Evolutionary conservation across 2,113 vertebrate species (phyloP), one percentile per base, ranked within the genome.

Genomic region (Heteronetta atricapilla): DNA sequence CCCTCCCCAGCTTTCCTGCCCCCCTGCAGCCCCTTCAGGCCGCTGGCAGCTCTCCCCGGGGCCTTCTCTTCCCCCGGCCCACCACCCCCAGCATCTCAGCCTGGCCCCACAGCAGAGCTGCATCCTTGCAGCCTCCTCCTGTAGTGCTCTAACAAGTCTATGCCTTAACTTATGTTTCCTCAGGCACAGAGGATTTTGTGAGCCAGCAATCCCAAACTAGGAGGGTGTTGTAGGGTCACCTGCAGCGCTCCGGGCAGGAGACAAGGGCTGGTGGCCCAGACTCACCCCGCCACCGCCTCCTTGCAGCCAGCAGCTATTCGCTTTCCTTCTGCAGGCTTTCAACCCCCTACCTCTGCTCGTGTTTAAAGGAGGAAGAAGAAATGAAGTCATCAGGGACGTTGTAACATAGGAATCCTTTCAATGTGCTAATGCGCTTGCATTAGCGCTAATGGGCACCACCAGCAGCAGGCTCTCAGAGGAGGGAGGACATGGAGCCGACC

Each of bases 361-460:
- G 25, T 55, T 72, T 15, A 26, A 56, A 62, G 69, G 38, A 60
- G 60, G 64, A 82, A 31, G 90, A 55, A 63, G 88, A 21, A 81
- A 50, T 10, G 60, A 52, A 89, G 60, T n/a, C 80, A 50, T 23
- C 64, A 2, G 88, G 74, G 90, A 56, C 63, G 80, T 80, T 60
- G 80, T 20, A 19, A 31, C 52, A 8, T 69, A 95, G 81, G 86
- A 87, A 92, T 79, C 91, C 91, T 87, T 69, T 62, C 48, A 6
- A 18, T 1, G 81, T 58, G 91, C 89, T 87, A 66, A 95, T 82
- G 86, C 17, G 17, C 75, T 64, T 46, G 80, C 94, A 94, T 96
- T 92, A 94, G 87, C 1, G 10, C 78, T 95, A 89, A 95, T 91
- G 93, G 91, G 89, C 63, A 66, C 67, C 34, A 66, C 94, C 66